These are phyloP conservation scores for Alectura lathami DNA, from an alignment of 2,113 vertebrate species.

Conservation along the genomic window DNA sequence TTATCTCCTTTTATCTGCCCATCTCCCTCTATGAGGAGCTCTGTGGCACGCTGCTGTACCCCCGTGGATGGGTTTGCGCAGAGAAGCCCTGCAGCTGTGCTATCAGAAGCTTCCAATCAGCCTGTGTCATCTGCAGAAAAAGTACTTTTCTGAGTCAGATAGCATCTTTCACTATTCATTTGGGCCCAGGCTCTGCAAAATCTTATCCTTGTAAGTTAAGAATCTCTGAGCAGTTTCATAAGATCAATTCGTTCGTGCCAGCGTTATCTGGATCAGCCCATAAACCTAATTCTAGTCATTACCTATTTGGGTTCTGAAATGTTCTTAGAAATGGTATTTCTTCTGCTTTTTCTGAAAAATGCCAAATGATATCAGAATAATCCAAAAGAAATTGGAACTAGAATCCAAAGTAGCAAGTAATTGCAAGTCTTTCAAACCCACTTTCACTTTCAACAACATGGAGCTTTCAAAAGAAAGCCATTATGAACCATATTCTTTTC, in stretches of 20 bases:
- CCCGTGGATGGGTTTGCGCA: background rate
- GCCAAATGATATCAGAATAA: background rate
- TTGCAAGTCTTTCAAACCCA: constrained; percentile 19
- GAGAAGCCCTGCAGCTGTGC: background rate
- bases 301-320: background rate
- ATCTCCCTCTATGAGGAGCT: background rate
- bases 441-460: background rate
- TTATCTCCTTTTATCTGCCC: background rate
- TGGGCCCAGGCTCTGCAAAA: background rate
- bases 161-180: background rate
- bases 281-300: background rate
- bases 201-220: background rate
- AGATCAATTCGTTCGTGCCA: background rate
- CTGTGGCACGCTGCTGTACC: background rate
- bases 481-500: constrained; percentile 31
- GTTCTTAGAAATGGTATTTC: background rate
- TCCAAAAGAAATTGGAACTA: background rate
- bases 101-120: background rate
- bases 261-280: background rate
- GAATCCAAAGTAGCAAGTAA: constrained; percentile 8
- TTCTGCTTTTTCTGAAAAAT: background rate
- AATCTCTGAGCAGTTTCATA: background rate
- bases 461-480: constrained; percentile 37
- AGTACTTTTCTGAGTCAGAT: background rate
- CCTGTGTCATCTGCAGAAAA: background rate